These are phyloP conservation scores for Anoplolepis gracilipes DNA, from an alignment of 1,140 invertebrate genomes.

Conservation along the genomic window DNA sequence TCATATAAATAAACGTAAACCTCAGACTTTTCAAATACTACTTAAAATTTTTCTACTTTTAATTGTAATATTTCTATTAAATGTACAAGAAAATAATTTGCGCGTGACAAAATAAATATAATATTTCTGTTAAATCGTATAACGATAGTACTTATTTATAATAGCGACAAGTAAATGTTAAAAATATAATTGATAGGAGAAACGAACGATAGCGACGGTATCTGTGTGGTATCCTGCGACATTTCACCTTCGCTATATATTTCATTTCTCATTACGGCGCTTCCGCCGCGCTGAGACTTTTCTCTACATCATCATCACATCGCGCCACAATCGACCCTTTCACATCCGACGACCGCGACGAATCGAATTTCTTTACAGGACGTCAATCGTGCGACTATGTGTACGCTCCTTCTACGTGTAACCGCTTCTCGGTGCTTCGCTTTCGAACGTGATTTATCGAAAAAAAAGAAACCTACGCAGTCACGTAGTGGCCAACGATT, in stretches of 20 bases:
- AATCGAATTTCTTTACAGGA: conserved; percentile 48
- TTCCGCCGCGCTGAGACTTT: conserved; percentile 12
- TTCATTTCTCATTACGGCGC: conserved; percentile 34
- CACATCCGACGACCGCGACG: conserved; percentile 25
- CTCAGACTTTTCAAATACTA: no score
- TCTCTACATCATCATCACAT: conserved; percentile 41
- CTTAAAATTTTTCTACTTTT: no score
- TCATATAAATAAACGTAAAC: no score
- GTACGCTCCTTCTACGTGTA: conserved; percentile 6
- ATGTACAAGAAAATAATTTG: background rate
- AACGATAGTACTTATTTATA: no score
- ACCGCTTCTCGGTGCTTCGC: conserved; percentile 10
- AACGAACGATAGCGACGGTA: background rate
- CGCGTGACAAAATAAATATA: background rate
- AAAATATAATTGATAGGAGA: background rate
- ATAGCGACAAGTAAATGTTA: background rate
- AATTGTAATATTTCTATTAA: no score
- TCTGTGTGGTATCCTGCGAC: background rate
- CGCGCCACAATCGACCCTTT: conserved; percentile 35
- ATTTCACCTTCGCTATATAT: conserved; percentile 24
- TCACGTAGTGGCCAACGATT: conserved; percentile 32
- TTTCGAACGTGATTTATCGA: conserved; percentile 66
- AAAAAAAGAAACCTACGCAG: conserved; percentile 1
- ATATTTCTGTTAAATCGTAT: background rate
- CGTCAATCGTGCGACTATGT: conserved; percentile 35